These are phyloP conservation scores for Plotosus lineatus DNA, from an alignment of 2,113 vertebrate species.

Conservation along the genomic window DNA sequence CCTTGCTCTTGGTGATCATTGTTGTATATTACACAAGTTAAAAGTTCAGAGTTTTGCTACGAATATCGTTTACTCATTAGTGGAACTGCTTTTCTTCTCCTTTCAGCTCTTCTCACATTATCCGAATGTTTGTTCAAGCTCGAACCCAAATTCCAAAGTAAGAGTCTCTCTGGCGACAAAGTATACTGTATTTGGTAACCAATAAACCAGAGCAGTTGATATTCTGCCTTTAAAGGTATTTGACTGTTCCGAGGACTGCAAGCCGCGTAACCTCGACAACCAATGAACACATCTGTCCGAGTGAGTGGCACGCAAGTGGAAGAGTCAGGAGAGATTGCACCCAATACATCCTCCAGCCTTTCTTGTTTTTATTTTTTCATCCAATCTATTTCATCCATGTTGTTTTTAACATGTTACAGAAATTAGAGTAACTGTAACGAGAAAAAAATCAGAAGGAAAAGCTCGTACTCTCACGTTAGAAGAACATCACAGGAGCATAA, in stretches of 20 bases:
- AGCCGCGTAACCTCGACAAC: conserved; percentile 32
- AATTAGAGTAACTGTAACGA: not conserved
- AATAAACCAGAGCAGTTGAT: conserved; percentile 42
- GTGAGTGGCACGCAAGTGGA: not conserved
- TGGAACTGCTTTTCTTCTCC: not conserved
- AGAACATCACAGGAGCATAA: not conserved
- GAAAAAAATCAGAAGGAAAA: not conserved
- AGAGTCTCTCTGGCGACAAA: conserved; percentile 36
- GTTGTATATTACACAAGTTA: not conserved
- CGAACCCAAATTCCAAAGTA: conserved; percentile 17
- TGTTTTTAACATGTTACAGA: not conserved
- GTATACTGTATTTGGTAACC: conserved; percentile 38
- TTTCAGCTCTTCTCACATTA: conserved; percentile 14
- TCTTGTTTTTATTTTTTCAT: not conserved
- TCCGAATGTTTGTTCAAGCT: conserved; percentile 42
- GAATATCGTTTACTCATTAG: conserved; percentile 4
- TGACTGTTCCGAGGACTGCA: conserved; percentile 33
- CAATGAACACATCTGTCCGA: not conserved
- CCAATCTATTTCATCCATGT: not conserved
- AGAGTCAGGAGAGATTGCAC: conserved; percentile 17
- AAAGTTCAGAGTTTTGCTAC: conserved; percentile 10
- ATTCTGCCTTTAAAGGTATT: conserved; percentile 36
- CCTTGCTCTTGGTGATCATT: conserved; percentile 56
- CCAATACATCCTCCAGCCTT: not conserved
- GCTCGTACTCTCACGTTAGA: not conserved